A percentile compares a stretch with the other conserved stretches of the same genome.
These are phyloP conservation scores for Ostrea edulis DNA, from an alignment of 1,140 invertebrate genomes.

Conservation along the genomic window DNA sequence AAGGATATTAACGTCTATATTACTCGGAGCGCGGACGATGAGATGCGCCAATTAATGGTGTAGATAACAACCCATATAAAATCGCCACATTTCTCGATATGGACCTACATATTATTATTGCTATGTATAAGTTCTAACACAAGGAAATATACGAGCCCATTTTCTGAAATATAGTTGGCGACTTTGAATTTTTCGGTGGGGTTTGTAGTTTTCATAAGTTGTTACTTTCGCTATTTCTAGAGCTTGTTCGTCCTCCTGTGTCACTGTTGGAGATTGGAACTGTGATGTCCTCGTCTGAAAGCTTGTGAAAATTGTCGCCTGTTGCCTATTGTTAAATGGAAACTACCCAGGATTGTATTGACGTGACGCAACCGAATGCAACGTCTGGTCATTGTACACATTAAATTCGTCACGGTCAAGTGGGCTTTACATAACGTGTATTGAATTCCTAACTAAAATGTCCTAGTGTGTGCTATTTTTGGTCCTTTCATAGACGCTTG, in stretches of 20 bases:
- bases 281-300: background rate
- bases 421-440: slow-evolving; percentile 34
- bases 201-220: too few relatives aligned
- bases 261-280: background rate
- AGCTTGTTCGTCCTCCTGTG: background rate
- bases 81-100: background rate
- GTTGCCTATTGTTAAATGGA: background rate
- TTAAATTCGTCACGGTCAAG: background rate
- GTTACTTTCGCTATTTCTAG: too few relatives aligned
- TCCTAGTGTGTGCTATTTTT: slow-evolving; percentile 7
- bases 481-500: background rate
- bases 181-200: background rate
- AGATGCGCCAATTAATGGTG: background rate
- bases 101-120: slow-evolving; percentile 8
- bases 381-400: background rate
- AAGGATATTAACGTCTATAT: background rate
- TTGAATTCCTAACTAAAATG: slow-evolving; percentile 18
- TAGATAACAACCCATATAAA: slow-evolving; percentile 17
- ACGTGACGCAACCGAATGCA: slow-evolving; percentile 13
- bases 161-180: background rate
- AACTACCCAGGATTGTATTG: background rate
- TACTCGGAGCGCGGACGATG: background rate
- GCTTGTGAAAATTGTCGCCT: slow-evolving; percentile 17
- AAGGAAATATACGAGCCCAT: slow-evolving; percentile 3
- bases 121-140: background rate